A percentile compares a stretch with the other conserved stretches of the same genome.
phyloP scores from a whole-genome alignment of 2,888 invertebrate species.

The Cactoblastis cactorum region DNA sequence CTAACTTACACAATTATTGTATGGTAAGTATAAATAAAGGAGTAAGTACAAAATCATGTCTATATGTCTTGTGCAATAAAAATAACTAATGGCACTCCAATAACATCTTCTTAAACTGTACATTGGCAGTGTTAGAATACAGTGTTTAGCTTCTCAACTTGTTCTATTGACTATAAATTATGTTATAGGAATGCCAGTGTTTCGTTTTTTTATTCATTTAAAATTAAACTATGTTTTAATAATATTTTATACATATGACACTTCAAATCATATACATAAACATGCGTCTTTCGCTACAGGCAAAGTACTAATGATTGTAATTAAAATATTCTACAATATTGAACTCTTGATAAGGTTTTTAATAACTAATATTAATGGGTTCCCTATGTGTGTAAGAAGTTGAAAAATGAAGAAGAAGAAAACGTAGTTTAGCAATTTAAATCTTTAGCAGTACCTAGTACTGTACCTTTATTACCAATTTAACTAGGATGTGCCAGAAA shows the following conservation, averaged over 20 bases:
- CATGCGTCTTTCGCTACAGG: background rate
- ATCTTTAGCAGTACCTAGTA: no score
- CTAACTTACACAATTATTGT: background rate
- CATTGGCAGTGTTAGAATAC: background rate
- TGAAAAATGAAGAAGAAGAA: no score
- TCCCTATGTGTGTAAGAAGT: no score
- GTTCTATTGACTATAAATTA: background rate
- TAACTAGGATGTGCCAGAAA: no score
- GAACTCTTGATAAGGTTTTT: background rate
- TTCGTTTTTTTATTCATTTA: background rate
- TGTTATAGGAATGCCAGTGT: background rate
- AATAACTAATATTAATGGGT: no score
- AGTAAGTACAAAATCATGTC: slow-evolving; percentile 5
- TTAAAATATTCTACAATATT: background rate
- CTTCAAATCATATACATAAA: no score
- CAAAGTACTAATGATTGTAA: background rate
- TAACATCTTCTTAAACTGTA: background rate
- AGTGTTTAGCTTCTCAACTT: background rate
- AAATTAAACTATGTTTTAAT: background rate
- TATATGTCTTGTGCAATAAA: background rate
- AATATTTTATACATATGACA: background rate
- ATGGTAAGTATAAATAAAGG: background rate
- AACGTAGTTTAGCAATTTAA: no score
- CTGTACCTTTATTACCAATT: no score
- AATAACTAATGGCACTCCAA: background rate